Percentiles rank a stretch among this genome's conserved stretches.
Conservation (phyloP, 2,113 vertebrate genomes). For the Aptenodytes patagonicus region DNA sequence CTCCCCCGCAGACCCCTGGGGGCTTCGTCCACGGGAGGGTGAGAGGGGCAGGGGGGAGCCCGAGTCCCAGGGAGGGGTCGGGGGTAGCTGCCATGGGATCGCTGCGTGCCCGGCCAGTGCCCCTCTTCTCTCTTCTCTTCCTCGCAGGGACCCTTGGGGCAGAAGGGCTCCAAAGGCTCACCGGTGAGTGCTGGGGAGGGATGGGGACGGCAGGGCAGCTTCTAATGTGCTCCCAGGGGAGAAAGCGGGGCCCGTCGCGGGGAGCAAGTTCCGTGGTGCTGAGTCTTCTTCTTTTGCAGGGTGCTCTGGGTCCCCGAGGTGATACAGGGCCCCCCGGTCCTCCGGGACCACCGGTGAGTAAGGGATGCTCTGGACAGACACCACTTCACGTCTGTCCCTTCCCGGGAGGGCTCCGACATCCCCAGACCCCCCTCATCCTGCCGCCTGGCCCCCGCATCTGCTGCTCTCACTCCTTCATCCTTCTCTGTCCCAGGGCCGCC, state of each 20-base stretch:
- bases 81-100: neutral
- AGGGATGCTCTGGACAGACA: neutral
- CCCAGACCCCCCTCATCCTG: neutral
- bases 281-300: conserved; percentile 58
- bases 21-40: too few species aligned
- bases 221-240: too few species aligned
- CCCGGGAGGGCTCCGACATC: neutral
- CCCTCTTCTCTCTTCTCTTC: neutral
- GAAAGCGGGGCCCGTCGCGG: rapidly evolving
- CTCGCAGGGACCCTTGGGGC: conserved; percentile 80
- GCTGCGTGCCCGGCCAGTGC: too few species aligned
- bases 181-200: conserved; percentile 68
- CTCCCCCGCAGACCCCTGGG: neutral
- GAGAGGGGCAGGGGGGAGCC: neutral
- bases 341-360: conserved; percentile 82
- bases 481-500: conserved; percentile 72
- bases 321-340: conserved; percentile 77
- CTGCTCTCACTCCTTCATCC: too few species aligned
- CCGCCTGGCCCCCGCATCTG: rapidly evolving
- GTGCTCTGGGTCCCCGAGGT: conserved; percentile 76
- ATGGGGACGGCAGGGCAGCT: neutral
- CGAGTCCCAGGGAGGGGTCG: neutral
- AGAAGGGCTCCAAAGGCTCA: conserved; percentile 89
- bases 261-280: rapidly evolving
- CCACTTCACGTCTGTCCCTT: neutral